phyloP scores from a whole-genome alignment of 2,113 vertebrate genomes.

The Ibidorhyncha struthersii region DNA sequence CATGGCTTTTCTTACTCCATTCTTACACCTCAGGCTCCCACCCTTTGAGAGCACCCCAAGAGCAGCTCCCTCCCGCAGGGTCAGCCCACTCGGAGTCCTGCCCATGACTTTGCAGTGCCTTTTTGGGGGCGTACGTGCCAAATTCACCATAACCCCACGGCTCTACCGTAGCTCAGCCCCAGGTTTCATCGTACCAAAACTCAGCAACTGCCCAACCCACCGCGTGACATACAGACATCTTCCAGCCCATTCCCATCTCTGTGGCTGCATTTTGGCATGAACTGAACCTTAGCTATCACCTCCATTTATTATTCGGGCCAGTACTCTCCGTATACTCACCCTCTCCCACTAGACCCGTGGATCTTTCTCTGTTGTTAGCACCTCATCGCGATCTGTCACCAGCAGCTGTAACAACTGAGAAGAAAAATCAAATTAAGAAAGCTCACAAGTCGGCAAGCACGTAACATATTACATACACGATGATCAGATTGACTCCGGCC shows the following conservation, averaged over 20 bases:
- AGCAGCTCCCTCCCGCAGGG: too few species aligned
- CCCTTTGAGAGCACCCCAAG: too few species aligned
- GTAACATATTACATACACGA: fast-evolving
- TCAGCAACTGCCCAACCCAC: fast-evolving
- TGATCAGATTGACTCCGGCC: neutral
- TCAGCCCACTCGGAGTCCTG: neutral
- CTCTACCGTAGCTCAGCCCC: neutral
- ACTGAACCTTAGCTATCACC: neutral
- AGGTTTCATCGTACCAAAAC: fast-evolving
- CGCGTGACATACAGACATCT: fast-evolving
- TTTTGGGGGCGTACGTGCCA: fast-evolving
- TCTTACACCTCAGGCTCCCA: too few species aligned
- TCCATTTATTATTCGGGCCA: fast-evolving
- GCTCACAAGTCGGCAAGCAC: neutral
- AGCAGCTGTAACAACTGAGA: neutral
- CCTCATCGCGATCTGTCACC: fast-evolving
- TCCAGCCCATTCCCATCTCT: fast-evolving
- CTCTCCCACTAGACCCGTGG: neutral
- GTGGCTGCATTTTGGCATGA: fast-evolving
- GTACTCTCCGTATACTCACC: neutral
- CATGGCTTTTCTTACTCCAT: too few species aligned
- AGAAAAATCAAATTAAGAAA: too few species aligned
- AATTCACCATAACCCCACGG: fast-evolving
- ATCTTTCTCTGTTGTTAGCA: too few species aligned
- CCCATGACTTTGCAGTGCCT: fast-evolving